Evolutionary conservation across 2,797 vertebrate species (phyloP).

Genomic region (Lophotriccus pileatus): DNA sequence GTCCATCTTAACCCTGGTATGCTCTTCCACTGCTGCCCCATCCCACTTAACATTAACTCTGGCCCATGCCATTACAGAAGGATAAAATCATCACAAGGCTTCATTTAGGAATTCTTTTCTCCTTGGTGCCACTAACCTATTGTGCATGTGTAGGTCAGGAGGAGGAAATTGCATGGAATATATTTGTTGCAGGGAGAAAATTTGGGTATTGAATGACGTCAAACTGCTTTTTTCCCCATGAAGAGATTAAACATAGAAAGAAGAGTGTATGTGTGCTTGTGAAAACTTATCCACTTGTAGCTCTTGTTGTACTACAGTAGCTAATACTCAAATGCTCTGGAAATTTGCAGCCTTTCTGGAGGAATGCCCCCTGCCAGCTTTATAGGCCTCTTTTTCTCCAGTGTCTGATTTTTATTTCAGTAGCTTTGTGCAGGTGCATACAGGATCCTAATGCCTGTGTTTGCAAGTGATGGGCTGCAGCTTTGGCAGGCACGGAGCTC

Average conservation of each 20-base stretch:
- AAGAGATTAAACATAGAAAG: background rate
- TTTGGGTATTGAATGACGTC: background rate
- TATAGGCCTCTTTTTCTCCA: background rate
- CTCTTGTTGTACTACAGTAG: background rate
- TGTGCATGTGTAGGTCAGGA: background rate
- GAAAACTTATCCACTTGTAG: background rate
- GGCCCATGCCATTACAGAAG: conserved; percentile 20
- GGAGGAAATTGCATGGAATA: background rate
- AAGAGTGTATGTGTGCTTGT: background rate
- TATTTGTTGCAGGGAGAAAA: background rate
- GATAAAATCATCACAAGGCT: conserved; percentile 29
- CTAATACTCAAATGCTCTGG: background rate
- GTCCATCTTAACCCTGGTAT: conserved; percentile 45
- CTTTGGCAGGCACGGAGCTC: background rate
- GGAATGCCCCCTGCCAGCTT: background rate
- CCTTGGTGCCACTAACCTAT: background rate
- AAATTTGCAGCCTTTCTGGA: background rate
- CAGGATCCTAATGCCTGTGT: background rate
- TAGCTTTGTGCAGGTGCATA: background rate
- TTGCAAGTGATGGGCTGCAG: background rate
- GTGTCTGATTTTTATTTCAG: background rate
- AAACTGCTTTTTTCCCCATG: rapidly evolving
- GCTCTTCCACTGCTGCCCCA: conserved; percentile 36
- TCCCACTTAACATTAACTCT: conserved; percentile 62
- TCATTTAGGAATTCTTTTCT: conserved; percentile 32